Evolutionary conservation across 2,113 vertebrate genomes (phyloP).

Genomic region (Bungarus multicinctus): DNA sequence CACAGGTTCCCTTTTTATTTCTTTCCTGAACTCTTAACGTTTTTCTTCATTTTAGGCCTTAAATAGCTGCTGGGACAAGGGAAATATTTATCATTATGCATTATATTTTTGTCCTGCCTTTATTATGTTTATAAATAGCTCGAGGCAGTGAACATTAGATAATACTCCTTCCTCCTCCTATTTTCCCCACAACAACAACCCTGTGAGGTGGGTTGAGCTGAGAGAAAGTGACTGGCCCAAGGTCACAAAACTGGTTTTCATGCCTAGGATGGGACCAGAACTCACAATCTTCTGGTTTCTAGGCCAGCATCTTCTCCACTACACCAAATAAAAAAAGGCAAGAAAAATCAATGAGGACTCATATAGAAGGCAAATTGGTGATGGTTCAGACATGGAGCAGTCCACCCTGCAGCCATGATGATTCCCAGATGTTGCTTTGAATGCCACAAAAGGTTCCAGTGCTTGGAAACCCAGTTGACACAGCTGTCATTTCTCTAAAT

Average conservation of each 20-base stretch:
- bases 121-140: neutral
- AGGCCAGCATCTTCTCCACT: neutral
- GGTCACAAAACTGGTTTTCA: neutral
- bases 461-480: neutral
- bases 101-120: neutral
- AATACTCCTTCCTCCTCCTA: neutral
- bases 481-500: neutral
- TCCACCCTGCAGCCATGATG: neutral
- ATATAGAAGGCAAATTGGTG: neutral
- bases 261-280: neutral
- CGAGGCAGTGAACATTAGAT: neutral
- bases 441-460: neutral
- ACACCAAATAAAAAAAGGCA: neutral
- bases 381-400: neutral
- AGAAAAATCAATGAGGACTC: neutral
- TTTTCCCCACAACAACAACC: neutral
- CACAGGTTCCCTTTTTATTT: conserved; percentile 4
- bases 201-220: neutral
- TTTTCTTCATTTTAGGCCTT: conserved; percentile 43
- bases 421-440: neutral
- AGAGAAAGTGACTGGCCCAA: neutral
- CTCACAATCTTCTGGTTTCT: neutral
- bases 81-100: neutral
- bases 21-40: conserved; percentile 26
- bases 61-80: neutral